A percentile compares a stretch with the other conserved stretches of the same genome.
phyloP scores from a whole-genome alignment of 2,797 vertebrate genomes.

The Characodon lateralis region DNA sequence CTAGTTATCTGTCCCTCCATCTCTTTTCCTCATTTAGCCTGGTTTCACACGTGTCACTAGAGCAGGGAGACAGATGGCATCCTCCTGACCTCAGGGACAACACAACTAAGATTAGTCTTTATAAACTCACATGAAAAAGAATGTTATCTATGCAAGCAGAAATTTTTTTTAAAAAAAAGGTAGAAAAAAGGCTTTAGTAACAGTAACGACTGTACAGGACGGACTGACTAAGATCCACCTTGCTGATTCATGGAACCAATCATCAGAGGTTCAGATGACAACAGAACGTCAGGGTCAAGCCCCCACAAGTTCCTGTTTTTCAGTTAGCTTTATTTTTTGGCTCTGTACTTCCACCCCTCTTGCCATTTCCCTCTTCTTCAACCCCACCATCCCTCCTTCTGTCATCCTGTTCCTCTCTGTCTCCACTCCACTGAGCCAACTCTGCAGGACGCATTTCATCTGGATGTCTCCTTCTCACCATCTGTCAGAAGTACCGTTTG shows the following conservation, averaged over 20 bases:
- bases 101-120: constrained; percentile 46
- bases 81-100: constrained; percentile 60
- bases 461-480: constrained; percentile 62
- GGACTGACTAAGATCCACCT: constrained; percentile 1
- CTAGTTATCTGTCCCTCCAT: constrained; percentile 40
- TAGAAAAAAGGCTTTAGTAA: not conserved
- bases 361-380: constrained; percentile 41
- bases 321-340: constrained; percentile 66
- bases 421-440: constrained; percentile 46
- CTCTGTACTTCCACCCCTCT: constrained; percentile 24
- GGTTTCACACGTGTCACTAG: constrained; percentile 71
- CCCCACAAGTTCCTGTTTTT: constrained; percentile 82
- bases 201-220: constrained; percentile 17
- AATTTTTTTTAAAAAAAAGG: not conserved
- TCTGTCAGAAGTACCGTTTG: constrained; percentile 52
- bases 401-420: constrained; percentile 57
- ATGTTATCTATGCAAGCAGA: not conserved
- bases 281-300: constrained; percentile 80
- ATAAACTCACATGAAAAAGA: constrained; percentile 20
- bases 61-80: constrained; percentile 77
- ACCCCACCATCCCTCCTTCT: constrained; percentile 37
- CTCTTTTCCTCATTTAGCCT: constrained; percentile 53
- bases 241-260: constrained; percentile 71
- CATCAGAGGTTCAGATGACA: constrained; percentile 69
- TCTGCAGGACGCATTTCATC: constrained; percentile 58